Percentiles rank a stretch among this genome's conserved stretches.
Conservation (phyloP, 2,888 invertebrate species). For the Himalopsyche japonica region DNA sequence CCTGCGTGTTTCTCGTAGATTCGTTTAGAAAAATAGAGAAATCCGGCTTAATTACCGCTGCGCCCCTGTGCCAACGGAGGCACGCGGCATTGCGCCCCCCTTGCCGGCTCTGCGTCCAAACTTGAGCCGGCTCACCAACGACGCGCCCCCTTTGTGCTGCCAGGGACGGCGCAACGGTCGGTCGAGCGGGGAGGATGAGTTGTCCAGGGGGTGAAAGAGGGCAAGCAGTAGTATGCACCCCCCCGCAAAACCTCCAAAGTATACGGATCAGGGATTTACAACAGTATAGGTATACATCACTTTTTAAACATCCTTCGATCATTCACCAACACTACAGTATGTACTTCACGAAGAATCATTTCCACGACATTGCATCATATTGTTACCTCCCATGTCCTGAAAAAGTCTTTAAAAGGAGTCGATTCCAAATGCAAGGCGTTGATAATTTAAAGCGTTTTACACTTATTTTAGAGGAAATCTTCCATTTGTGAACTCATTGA, state of each 20-base stretch:
- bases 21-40: not conserved
- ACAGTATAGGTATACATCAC: not conserved
- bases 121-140: not conserved
- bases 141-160: not conserved
- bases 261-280: not conserved
- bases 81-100: not conserved
- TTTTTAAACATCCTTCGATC: too few species aligned
- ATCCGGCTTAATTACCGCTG: not conserved
- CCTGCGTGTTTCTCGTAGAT: too few species aligned
- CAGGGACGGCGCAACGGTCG: conserved; percentile 1
- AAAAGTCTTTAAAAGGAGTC: too few species aligned
- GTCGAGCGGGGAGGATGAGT: not conserved
- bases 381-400: too few species aligned
- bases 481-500: too few species aligned
- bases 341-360: too few species aligned
- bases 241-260: not conserved
- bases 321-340: too few species aligned
- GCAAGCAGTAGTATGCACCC: not conserved
- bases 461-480: too few species aligned
- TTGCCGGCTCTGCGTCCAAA: not conserved
- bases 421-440: too few species aligned
- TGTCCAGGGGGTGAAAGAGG: not conserved
- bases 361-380: too few species aligned
- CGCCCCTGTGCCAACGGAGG: not conserved
- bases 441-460: too few species aligned